A percentile compares a stretch with the other conserved stretches of the same genome.
phyloP scores from a whole-genome alignment of 2,797 vertebrate species.

The Xiphophorus birchmanni region DNA sequence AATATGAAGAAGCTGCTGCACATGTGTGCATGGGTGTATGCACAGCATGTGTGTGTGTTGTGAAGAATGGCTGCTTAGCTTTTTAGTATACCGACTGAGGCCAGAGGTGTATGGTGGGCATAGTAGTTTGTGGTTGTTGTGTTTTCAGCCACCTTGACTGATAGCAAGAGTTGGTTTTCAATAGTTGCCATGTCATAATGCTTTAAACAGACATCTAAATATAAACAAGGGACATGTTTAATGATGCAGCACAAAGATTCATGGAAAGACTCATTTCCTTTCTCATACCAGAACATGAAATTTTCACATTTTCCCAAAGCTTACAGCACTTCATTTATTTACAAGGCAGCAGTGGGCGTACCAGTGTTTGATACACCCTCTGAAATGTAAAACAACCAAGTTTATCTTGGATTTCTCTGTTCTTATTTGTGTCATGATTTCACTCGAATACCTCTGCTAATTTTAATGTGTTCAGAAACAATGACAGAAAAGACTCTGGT shows the following conservation, averaged over 20 bases:
- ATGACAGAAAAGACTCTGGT: not conserved
- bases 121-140: slow-evolving; percentile 74
- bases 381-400: not conserved
- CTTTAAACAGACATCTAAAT: slow-evolving; percentile 40
- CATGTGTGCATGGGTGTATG: not conserved
- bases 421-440: not conserved
- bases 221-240: slow-evolving; percentile 33
- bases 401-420: not conserved
- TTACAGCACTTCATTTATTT: not conserved
- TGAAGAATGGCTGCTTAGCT: slow-evolving; percentile 63
- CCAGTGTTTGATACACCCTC: not conserved
- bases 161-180: slow-evolving; percentile 80
- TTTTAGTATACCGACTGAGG: slow-evolving; percentile 52
- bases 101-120: slow-evolving; percentile 56
- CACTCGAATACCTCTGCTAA: not conserved
- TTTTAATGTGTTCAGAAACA: not conserved
- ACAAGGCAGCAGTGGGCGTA: not conserved
- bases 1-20: slow-evolving; percentile 69
- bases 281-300: not conserved
- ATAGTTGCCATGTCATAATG: slow-evolving; percentile 43
- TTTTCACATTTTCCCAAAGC: not conserved
- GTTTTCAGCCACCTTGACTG: not conserved
- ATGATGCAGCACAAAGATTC: slow-evolving; percentile 7
- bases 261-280: not conserved
- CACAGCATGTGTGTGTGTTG: slow-evolving; percentile 42